phyloP scores from a whole-genome alignment of 1,140 invertebrate species.

The Diploscapter pachys region DNA sequence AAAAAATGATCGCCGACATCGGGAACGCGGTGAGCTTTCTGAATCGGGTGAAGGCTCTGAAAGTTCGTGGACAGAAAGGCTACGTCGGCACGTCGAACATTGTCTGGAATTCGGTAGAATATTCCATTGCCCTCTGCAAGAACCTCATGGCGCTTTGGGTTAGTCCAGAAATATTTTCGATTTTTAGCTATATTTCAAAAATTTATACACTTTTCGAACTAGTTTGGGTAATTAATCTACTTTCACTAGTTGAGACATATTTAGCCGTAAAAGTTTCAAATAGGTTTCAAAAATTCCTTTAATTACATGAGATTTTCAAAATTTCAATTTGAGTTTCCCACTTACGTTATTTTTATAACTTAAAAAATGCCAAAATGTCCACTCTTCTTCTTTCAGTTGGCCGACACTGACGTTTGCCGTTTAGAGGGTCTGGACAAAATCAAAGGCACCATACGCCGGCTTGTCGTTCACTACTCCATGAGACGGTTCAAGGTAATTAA shows the following conservation, averaged over 20 bases:
- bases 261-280: no score
- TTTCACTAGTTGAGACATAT: no score
- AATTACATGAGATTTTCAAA: no score
- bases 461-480: no score
- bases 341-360: neutral
- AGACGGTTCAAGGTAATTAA: no score
- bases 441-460: no score
- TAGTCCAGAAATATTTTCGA: neutral
- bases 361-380: neutral
- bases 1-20: conserved; percentile 29
- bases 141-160: conserved; percentile 37
- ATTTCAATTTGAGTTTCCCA: no score
- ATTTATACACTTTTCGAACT: no score
- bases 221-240: no score
- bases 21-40: conserved; percentile 34
- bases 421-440: no score
- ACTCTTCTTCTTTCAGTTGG: conserved; percentile 17
- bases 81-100: conserved; percentile 77
- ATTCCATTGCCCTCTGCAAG: conserved; percentile 60
- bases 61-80: conserved; percentile 60
- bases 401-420: conserved; percentile 33
- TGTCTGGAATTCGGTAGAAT: conserved; percentile 81
- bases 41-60: conserved; percentile 65
- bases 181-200: conserved; percentile 5
- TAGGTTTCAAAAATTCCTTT: no score